phyloP scores from a whole-genome alignment of 1,140 invertebrate species.

The Cecropterus lyciades region DNA sequence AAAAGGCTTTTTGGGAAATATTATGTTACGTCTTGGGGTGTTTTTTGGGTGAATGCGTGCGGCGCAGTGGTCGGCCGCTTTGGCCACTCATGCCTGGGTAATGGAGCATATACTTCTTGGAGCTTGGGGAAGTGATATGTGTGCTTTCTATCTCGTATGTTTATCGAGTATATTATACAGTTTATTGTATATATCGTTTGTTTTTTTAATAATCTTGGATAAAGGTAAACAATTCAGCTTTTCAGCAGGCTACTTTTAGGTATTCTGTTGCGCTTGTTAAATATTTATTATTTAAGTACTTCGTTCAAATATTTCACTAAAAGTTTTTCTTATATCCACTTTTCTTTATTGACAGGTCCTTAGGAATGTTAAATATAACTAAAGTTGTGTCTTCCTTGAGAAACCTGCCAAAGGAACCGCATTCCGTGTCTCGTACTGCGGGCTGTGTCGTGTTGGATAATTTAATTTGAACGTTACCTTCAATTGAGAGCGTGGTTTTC shows the following conservation, averaged over 20 bases:
- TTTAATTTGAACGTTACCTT: constrained; percentile 48
- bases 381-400: constrained; percentile 15
- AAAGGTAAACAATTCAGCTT: too few species aligned
- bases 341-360: constrained; percentile 40
- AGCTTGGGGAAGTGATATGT: constrained; percentile 42
- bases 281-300: too few species aligned
- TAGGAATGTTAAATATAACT: constrained; percentile 14
- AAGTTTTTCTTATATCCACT: constrained; percentile 21
- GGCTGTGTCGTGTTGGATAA: constrained; percentile 38
- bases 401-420: constrained; percentile 39
- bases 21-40: constrained; percentile 79
- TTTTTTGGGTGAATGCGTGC: constrained; percentile 76
- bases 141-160: constrained; percentile 37
- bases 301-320: too few species aligned
- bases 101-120: constrained; percentile 51
- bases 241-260: too few species aligned
- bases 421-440: constrained; percentile 48
- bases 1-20: constrained; percentile 82
- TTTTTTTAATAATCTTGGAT: too few species aligned
- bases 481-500: constrained; percentile 38
- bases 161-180: background rate
- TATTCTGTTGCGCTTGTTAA: too few species aligned
- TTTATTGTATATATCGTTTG: background rate
- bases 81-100: constrained; percentile 62
- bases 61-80: constrained; percentile 63